Base-by-base conservation (phyloP, 2,888 invertebrate species). In the Erebia ligea region DNA sequence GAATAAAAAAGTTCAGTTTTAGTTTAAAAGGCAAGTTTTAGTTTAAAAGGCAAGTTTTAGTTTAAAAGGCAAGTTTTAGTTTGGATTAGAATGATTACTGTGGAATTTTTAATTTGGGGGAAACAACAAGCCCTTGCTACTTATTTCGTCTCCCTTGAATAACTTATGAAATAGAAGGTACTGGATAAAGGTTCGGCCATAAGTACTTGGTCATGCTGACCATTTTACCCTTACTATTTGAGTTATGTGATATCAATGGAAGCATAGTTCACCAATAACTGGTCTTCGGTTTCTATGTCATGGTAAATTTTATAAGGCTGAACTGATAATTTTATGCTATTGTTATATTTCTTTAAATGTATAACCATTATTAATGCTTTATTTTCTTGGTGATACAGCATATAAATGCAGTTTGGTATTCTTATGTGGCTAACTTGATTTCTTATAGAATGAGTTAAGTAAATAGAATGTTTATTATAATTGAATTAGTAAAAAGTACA, bases 281-380 rank as follows among this genome's bases (percentile, higher is more conserved):
- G 21, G 56, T 56, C 56, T 21, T 11, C 6, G 13, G 21, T 69
- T 63, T 34, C 17, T 25, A 57, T 63, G 50, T 48, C 50, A 69
- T 40, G 69, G 63, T 69, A 17, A 45, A 69, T 69, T 68, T 63
- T 42, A 59, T 54, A 42, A 65, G 57, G 52, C 19, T 64, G 34
- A 67, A 50, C 50, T 34, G 48, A 67, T 67, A 52, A 34, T 17
- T 25, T 50, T 34, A 34, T 64, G 64, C 64, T 54, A 54, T 64
- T 64, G 64, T 50, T 69, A 50, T 58, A 52, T 58, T 64, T 69
- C n/a, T 34, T 21, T 69, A 50, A 45, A 57, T 21, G 17, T 40
- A 45, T 45, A 19, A 19, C 2, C 10, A 54, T 54, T 45, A 19
- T 15, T 21, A 48, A 15, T 62, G 48, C 48, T 48, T 45, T 61